phyloP scores from a whole-genome alignment of 1,140 invertebrate species.

The Lasioglossum albipes region DNA sequence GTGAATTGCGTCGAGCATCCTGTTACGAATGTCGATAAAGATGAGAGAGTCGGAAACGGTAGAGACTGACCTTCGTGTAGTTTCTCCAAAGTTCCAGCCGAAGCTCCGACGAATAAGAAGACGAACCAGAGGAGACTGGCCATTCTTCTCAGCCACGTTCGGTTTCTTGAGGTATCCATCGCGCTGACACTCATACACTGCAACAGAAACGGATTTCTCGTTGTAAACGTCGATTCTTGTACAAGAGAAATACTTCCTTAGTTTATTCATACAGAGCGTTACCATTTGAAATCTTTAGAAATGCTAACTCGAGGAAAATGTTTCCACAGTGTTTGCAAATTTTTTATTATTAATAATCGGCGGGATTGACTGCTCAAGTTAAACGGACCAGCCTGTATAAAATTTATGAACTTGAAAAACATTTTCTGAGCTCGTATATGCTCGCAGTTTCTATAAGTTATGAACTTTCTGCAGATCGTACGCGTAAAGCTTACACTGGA shows the following conservation, averaged over 20 bases:
- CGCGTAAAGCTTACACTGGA: background rate
- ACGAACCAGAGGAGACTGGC: slow-evolving; percentile 68
- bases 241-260: no score
- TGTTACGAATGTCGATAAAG: background rate
- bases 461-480: background rate
- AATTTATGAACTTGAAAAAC: no score
- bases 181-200: slow-evolving; percentile 71
- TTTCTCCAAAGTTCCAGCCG: slow-evolving; percentile 76
- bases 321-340: no score
- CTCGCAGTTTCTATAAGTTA: background rate
- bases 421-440: no score
- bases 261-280: no score
- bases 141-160: slow-evolving; percentile 68
- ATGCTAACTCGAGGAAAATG: no score
- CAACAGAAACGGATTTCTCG: slow-evolving; percentile 55
- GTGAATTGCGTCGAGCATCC: background rate
- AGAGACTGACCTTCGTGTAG: slow-evolving; percentile 76
- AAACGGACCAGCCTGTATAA: no score
- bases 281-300: no score
- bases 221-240: background rate
- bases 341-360: no score
- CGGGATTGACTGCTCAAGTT: no score
- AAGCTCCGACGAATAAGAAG: slow-evolving; percentile 66
- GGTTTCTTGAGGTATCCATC: slow-evolving; percentile 74
- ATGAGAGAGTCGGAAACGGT: background rate